Conservation (phyloP, 2,797 vertebrate genomes). For the Molossus alvarezi region DNA sequence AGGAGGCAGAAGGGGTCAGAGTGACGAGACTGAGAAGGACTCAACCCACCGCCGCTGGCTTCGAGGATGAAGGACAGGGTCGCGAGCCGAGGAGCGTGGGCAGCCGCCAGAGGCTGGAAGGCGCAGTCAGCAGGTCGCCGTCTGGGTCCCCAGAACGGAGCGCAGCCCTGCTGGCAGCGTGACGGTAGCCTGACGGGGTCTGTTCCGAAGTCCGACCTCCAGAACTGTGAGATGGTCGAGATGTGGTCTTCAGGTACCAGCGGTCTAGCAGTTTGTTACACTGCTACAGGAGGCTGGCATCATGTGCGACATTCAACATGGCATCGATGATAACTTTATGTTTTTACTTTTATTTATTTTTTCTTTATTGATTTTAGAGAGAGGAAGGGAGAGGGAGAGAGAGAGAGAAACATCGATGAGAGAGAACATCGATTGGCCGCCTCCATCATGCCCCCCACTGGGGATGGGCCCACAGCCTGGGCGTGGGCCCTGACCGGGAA, state of each 20-base stretch:
- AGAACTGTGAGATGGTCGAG: background rate
- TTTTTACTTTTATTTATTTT: no score
- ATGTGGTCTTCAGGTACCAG: background rate
- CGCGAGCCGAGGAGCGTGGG: background rate
- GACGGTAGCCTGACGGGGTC: background rate
- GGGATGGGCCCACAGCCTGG: no score
- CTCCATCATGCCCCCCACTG: no score
- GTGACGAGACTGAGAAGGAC: background rate
- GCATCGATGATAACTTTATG: background rate
- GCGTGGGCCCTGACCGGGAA: no score
- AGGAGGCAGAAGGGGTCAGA: background rate
- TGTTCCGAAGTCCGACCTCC: background rate
- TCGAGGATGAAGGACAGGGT: background rate
- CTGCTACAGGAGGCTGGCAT: background rate
- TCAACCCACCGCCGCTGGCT: background rate
- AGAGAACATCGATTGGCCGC: no score
- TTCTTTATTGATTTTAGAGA: no score
- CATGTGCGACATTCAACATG: background rate
- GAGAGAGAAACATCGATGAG: no score
- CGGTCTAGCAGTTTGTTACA: background rate
- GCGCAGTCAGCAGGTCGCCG: no score
- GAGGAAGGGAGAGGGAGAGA: no score
- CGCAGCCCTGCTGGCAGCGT: no score
- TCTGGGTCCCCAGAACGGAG: no score
- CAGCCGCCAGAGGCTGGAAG: no score